Conservation (phyloP, 1,140 invertebrate species). For the Drosophila sp. region DNA sequence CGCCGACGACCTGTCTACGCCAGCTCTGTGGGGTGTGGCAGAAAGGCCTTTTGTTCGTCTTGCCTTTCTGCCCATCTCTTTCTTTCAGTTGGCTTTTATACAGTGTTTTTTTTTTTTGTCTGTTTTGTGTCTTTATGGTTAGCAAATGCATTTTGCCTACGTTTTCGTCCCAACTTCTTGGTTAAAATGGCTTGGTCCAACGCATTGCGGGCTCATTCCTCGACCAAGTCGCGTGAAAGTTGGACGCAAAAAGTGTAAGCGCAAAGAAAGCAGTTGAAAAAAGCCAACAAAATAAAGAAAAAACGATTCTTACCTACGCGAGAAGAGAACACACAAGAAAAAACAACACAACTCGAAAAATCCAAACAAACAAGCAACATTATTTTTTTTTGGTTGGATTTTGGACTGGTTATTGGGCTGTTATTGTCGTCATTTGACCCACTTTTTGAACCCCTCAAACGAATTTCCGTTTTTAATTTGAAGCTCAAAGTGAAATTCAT, state of each 20-base stretch:
- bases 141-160: slow-evolving; percentile 38
- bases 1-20: slow-evolving; percentile 37
- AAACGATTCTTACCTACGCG: slow-evolving; percentile 48
- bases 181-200: slow-evolving; percentile 80
- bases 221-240: slow-evolving; percentile 79
- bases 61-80: slow-evolving; percentile 33
- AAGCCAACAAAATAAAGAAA: slow-evolving; percentile 13
- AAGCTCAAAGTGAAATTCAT: slow-evolving; percentile 40
- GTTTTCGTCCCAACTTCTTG: slow-evolving; percentile 59
- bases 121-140: not conserved
- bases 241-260: slow-evolving; percentile 72
- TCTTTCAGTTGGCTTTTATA: slow-evolving; percentile 10
- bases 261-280: slow-evolving; percentile 47
- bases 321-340: slow-evolving; percentile 36
- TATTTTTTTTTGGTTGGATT: no score
- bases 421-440: slow-evolving; percentile 60
- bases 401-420: slow-evolving; percentile 43
- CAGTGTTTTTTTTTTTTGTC: not conserved
- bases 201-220: slow-evolving; percentile 74
- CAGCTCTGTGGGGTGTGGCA: slow-evolving; percentile 41
- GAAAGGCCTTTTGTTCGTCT: slow-evolving; percentile 41
- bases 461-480: slow-evolving; percentile 55
- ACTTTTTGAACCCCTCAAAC: slow-evolving; percentile 42
- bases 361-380: slow-evolving; percentile 44
- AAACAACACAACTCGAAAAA: not conserved